Evolutionary conservation across 64 coral and sea anemone species (phyloP).

Genomic region (Porites australiensis): DNA sequence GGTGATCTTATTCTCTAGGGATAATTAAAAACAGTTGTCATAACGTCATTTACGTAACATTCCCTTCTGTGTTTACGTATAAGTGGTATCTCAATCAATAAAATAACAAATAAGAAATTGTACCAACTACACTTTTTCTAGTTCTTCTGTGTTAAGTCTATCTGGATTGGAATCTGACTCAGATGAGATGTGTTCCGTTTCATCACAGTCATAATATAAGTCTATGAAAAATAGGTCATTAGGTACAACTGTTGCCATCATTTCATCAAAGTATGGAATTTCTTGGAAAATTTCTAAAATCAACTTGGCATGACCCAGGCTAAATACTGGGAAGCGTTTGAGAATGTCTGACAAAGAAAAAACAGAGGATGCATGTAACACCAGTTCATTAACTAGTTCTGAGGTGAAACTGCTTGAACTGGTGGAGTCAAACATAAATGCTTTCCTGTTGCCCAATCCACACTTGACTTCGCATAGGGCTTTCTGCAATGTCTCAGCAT

Average conservation of each 20-base stretch:
- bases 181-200: background rate
- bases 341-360: constrained; percentile 7
- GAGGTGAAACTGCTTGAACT: background rate
- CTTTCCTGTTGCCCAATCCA: background rate
- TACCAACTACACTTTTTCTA: background rate
- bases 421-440: background rate
- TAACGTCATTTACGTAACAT: background rate
- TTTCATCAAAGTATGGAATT: background rate
- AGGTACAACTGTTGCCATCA: constrained; percentile 5
- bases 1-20: too few species aligned
- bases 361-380: background rate
- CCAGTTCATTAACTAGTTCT: background rate
- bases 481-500: background rate
- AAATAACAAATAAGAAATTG: background rate
- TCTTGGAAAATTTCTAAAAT: background rate
- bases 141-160: background rate
- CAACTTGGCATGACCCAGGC: background rate
- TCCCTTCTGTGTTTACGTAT: background rate
- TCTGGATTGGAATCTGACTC: background rate
- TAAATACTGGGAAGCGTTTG: background rate
- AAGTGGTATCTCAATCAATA: background rate
- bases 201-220: background rate
- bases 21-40: too few species aligned
- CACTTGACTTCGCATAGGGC: background rate
- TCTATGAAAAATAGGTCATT: background rate